Conservation (phyloP, 2,113 vertebrate genomes). For the Gavialis gangeticus region DNA sequence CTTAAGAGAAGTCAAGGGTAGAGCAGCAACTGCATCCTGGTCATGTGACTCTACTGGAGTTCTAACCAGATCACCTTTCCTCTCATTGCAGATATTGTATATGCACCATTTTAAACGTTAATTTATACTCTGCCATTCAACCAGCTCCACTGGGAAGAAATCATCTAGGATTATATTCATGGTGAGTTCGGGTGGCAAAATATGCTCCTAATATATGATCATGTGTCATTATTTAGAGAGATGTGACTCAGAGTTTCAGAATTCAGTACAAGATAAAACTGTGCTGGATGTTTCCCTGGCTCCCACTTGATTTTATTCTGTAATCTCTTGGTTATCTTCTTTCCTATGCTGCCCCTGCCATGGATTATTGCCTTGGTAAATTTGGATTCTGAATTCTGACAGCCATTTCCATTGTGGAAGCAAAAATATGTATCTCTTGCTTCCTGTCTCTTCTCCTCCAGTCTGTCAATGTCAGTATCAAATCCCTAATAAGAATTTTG, state of each 20-base stretch:
- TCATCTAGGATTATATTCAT: slow-evolving; percentile 2
- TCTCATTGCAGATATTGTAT: slow-evolving; percentile 7
- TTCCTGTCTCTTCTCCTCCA: background rate
- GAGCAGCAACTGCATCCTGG: slow-evolving; percentile 18
- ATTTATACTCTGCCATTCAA: background rate
- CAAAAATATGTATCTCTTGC: background rate
- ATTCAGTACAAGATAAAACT: background rate
- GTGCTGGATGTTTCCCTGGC: background rate
- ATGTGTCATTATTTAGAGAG: background rate
- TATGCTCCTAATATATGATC: background rate
- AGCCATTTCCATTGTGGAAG: background rate
- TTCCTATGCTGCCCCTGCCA: background rate
- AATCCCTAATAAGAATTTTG: background rate
- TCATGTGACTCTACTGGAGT: background rate
- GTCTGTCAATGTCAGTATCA: background rate
- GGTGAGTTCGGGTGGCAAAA: slow-evolving; percentile 3
- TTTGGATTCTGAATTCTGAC: background rate
- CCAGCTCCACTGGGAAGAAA: slow-evolving; percentile 25
- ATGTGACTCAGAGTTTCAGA: background rate
- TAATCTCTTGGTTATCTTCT: background rate
- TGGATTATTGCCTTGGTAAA: background rate
- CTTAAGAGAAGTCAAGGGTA: background rate
- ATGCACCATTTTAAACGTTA: background rate
- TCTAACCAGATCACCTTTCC: slow-evolving; percentile 5
- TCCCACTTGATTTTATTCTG: background rate